Evolutionary conservation across 1,140 invertebrate genomes (phyloP).

Genomic region (Cydia strobilella): DNA sequence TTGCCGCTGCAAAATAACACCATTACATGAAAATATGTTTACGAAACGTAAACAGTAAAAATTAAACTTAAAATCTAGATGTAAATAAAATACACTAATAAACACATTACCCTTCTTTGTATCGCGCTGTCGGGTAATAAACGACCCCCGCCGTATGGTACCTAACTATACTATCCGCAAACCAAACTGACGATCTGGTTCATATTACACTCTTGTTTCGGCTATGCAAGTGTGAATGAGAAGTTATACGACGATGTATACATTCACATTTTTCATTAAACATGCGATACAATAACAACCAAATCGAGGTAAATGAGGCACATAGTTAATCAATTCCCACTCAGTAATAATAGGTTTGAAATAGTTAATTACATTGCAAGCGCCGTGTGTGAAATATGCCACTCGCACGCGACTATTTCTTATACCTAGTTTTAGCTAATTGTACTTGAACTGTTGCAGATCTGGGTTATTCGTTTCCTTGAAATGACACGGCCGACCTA

Average conservation of each 20-base stretch:
- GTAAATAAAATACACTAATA: no score
- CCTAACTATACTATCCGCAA: no score
- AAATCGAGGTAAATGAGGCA: not conserved
- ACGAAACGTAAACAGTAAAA: not conserved
- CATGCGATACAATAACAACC: not conserved
- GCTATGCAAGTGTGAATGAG: no score
- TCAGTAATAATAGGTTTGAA: not conserved
- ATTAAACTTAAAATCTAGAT: no score
- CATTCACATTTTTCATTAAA: not conserved
- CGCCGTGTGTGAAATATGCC: constrained; percentile 12
- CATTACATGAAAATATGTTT: not conserved
- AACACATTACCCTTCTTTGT: no score
- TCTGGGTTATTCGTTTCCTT: constrained; percentile 26
- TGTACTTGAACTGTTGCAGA: constrained; percentile 28
- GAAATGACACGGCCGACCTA: not conserved
- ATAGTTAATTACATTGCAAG: constrained; percentile 11
- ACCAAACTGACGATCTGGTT: no score
- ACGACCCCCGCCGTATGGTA: no score
- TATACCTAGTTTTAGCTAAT: not conserved
- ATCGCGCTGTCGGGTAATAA: no score
- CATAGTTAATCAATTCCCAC: not conserved
- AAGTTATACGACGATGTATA: no score
- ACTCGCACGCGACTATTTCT: not conserved
- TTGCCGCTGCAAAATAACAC: constrained; percentile 43
- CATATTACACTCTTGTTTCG: no score